Base-by-base conservation (phyloP, 2,113 vertebrate species). In the Seriola rivoliana region DNA sequence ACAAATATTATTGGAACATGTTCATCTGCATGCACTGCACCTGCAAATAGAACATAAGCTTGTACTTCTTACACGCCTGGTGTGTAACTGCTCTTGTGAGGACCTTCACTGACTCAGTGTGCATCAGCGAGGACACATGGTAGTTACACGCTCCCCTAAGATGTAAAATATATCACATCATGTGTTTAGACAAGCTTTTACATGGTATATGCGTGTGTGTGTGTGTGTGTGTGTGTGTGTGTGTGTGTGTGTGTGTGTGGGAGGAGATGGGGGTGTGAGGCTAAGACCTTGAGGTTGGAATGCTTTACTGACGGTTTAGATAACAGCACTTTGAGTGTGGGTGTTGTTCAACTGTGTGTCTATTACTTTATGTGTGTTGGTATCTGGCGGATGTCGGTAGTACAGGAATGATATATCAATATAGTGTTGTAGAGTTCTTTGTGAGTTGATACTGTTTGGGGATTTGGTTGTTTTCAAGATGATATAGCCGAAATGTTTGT, bases 1-100 rank as follows among this genome's bases (percentile, higher is more conserved):
- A 69, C 73, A 93, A 94, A 94, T 93, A 91, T 94, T 94, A 89
- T 90, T 90, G 81, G 80, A 91, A 88, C 82, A 55, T 63, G 65
- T 90, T 88, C 76, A 68, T 80, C 62, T 23, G 0, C 64, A 68
- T 68, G 50, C 5, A 0, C 75, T 80, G 75, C 84, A 92, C 91
- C 86, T 89, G 85, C 80, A 85, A 85, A 69, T 32, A 63, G 29
- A 67, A 25, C 57, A 23, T 40, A 12, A 60, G 83, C 93, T 83
- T 86, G 21, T n/a, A 85, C 86, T 88, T 64, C 52, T 38, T 16
- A 38, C 69, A 59, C 12, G 21, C n/a, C 29, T 3, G 6, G 0
- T 60, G 54, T 74, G 1, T 38, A 54, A 21, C 12, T 67, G 55
- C 46, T 32, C 13, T 21, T 34, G 13, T 42, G 44, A 62, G 59